Percentiles rank a stretch among this genome's conserved stretches.
phyloP scores from a whole-genome alignment of 2,113 vertebrate species.

The Phylloscopus whistleri region DNA sequence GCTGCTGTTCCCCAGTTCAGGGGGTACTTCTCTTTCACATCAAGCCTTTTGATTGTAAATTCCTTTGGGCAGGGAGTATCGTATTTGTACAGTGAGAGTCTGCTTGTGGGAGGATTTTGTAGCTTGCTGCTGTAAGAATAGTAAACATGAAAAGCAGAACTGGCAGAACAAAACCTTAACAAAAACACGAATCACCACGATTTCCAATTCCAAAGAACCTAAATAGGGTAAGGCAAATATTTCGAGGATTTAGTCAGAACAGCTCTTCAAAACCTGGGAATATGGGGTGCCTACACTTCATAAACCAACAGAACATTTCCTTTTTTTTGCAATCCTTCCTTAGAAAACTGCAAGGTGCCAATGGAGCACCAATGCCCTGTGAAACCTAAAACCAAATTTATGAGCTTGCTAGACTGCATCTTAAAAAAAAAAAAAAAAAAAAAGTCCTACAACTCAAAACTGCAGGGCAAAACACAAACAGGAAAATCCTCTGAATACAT shows the following conservation, averaged over 20 bases:
- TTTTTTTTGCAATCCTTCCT: background rate
- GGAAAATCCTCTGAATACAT: background rate
- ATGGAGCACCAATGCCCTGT: background rate
- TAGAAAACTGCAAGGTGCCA: background rate
- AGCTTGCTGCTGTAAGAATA: background rate
- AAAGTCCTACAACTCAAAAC: background rate
- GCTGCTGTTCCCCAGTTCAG: background rate
- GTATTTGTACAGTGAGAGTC: background rate
- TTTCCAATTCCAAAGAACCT: background rate
- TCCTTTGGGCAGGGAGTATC: background rate
- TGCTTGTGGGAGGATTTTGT: constrained; percentile 1
- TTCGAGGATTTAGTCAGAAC: background rate
- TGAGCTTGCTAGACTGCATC: background rate
- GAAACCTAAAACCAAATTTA: background rate
- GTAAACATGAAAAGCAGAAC: background rate
- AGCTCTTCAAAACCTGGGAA: background rate
- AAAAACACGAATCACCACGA: background rate
- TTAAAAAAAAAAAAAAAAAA: background rate
- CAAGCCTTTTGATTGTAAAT: background rate
- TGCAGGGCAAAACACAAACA: background rate
- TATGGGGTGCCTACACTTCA: background rate
- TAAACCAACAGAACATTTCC: background rate
- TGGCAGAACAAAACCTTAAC: constrained; percentile 2
- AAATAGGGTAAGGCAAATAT: background rate
- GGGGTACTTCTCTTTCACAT: background rate